These are phyloP conservation scores for Unio delphinus DNA, from an alignment of 2,888 invertebrate species.

Conservation along the genomic window DNA sequence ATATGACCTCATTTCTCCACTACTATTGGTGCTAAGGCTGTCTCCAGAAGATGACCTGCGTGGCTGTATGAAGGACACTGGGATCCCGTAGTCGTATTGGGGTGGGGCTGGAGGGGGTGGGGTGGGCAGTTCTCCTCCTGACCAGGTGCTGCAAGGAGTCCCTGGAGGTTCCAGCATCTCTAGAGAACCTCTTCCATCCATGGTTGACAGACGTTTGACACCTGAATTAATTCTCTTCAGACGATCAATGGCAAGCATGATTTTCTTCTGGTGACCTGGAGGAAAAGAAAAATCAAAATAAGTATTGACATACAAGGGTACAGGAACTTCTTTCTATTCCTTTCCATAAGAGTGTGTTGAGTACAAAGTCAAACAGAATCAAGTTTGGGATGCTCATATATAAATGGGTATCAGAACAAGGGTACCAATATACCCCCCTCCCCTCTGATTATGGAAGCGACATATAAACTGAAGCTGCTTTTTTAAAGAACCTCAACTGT, in stretches of 20 bases:
- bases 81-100: conserved; percentile 40
- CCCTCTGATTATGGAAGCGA: too few species aligned
- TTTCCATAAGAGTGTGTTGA: too few species aligned
- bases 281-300: conserved; percentile 61
- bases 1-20: conserved; percentile 34
- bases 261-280: conserved; percentile 98
- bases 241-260: conserved; percentile 95
- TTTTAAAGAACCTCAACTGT: too few species aligned
- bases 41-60: conserved; percentile 60
- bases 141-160: conserved; percentile 41
- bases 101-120: conserved; percentile 39
- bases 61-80: conserved; percentile 30
- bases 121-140: conserved; percentile 57
- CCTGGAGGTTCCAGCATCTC: conserved; percentile 58
- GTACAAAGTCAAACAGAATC: too few species aligned
- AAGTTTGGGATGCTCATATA: too few species aligned
- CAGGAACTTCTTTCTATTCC: too few species aligned
- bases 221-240: conserved; percentile 83
- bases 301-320: too few species aligned
- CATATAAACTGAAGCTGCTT: too few species aligned
- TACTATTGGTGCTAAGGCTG: conserved; percentile 55
- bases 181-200: conserved; percentile 49
- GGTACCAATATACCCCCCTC: too few species aligned
- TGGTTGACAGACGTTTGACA: conserved; percentile 59
- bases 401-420: too few species aligned